phyloP scores from a whole-genome alignment of 2,113 vertebrate species.

The Platichthys stellatus region DNA sequence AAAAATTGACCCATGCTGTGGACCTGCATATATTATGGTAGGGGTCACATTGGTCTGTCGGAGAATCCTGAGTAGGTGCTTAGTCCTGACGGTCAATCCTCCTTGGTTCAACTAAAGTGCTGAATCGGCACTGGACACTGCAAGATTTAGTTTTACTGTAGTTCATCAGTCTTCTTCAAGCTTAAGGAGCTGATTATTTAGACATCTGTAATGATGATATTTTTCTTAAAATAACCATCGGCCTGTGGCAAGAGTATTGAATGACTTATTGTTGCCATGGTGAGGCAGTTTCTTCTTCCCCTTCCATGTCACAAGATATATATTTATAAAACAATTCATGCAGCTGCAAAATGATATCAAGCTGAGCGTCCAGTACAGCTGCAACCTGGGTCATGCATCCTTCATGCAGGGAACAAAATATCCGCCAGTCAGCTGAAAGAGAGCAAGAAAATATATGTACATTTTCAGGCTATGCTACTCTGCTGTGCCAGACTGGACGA shows the following conservation, averaged over 20 bases:
- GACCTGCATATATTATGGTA: constrained; percentile 11
- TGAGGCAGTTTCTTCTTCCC: constrained; percentile 36
- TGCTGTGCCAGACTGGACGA: constrained; percentile 31
- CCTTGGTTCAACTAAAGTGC: constrained; percentile 19
- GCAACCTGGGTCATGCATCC: constrained; percentile 21
- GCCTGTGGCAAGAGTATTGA: constrained; percentile 19
- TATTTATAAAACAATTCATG: constrained; percentile 29
- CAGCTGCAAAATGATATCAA: constrained; percentile 28
- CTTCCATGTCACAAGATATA: constrained; percentile 33
- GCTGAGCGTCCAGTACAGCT: constrained; percentile 6
- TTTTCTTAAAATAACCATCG: constrained; percentile 57
- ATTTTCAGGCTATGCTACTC: constrained; percentile 21
- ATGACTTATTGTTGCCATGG: constrained; percentile 64
- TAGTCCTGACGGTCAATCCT: constrained; percentile 27
- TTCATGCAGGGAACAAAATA: constrained; percentile 20
- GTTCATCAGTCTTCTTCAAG: constrained; percentile 7
- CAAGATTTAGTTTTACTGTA: background rate
- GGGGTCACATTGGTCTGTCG: constrained; percentile 7
- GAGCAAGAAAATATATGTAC: constrained; percentile 8
- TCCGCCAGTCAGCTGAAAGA: constrained; percentile 25
- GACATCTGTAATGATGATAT: background rate
- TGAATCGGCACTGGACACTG: constrained; percentile 35
- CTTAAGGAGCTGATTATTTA: too few species aligned
- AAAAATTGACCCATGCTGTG: constrained; percentile 2
- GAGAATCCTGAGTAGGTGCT: constrained; percentile 25